A percentile compares a stretch with the other conserved stretches of the same genome.
phyloP scores from a whole-genome alignment of 2,113 vertebrate genomes.

The Sphyrna mokarran region DNA sequence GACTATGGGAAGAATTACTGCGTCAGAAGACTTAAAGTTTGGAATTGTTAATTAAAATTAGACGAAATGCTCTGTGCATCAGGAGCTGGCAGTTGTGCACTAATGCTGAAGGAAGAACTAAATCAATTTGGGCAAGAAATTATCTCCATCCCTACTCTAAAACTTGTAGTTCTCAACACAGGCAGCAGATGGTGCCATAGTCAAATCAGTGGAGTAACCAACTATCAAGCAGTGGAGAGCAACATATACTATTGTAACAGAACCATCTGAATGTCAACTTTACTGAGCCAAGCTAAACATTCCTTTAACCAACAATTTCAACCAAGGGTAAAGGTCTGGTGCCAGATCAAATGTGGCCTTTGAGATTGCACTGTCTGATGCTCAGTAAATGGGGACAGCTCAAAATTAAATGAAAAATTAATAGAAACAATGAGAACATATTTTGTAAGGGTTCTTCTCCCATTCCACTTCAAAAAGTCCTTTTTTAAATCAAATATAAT shows the following conservation, averaged over 20 bases:
- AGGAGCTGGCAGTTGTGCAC: background rate
- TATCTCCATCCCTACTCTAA: too few species aligned
- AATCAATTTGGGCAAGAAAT: background rate
- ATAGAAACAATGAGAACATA: background rate
- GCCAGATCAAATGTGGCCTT: background rate
- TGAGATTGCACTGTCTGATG: background rate
- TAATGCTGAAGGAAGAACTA: background rate
- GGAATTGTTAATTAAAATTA: background rate
- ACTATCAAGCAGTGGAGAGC: background rate
- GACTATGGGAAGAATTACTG: too few species aligned
- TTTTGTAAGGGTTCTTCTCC: background rate
- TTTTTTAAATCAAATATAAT: background rate
- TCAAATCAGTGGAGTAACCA: background rate
- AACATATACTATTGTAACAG: background rate
- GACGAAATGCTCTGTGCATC: background rate
- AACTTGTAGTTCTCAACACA: background rate
- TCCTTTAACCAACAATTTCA: background rate
- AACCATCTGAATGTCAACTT: background rate
- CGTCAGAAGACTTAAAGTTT: background rate
- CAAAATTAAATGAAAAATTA: background rate
- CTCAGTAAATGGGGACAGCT: background rate
- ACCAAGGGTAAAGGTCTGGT: background rate
- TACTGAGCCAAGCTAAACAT: background rate
- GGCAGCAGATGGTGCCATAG: constrained; percentile 4
- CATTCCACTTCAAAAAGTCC: background rate